These are phyloP conservation scores for Darevskia nairensis DNA, from an alignment of 2,797 vertebrate genomes.

Conservation along the genomic window DNA sequence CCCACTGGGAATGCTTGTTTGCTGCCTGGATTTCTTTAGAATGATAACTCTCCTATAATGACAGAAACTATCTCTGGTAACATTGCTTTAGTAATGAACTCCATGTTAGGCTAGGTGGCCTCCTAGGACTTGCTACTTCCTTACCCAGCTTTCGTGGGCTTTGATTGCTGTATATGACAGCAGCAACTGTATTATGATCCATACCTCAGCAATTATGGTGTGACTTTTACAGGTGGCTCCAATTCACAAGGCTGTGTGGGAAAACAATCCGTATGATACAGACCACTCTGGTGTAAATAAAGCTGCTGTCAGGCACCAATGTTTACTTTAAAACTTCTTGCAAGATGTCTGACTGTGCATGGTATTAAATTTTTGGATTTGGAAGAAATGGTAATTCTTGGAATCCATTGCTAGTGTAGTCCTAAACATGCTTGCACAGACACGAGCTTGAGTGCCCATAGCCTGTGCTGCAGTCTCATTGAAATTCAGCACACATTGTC, in stretches of 20 bases:
- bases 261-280: background rate
- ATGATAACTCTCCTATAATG: background rate
- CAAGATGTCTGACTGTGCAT: background rate
- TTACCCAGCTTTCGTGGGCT: background rate
- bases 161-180: too few species aligned
- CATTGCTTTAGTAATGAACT: background rate
- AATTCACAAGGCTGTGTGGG: background rate
- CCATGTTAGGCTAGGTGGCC: background rate
- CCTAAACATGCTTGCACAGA: background rate
- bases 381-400: background rate
- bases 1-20: background rate
- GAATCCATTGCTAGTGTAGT: background rate
- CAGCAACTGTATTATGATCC: background rate
- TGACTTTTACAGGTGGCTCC: background rate
- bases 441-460: background rate
- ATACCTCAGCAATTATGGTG: background rate
- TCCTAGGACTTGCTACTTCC: background rate
- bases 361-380: background rate
- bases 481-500: background rate
- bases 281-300: background rate
- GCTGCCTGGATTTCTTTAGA: background rate
- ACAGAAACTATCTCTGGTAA: background rate
- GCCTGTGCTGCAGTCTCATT: background rate
- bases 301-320: background rate
- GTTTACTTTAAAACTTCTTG: background rate